Evolutionary conservation across 2,888 invertebrate genomes (phyloP), one percentile per base, ranked within the genome.

Genomic region (Blastobasis lacticolella): DNA sequence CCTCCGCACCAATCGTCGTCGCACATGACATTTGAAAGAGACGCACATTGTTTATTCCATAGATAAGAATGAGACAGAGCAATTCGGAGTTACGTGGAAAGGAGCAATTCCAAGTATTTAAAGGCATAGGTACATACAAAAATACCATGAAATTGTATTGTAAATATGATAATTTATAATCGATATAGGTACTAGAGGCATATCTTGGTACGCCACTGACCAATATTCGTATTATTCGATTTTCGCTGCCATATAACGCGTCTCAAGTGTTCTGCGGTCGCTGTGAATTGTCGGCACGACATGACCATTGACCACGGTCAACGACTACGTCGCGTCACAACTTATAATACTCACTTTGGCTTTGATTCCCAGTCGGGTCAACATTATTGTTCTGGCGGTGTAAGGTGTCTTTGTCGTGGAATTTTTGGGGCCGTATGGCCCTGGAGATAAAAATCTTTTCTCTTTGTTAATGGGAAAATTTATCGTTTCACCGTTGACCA

Each of bases 11-110:
- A 81, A 82, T 84, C 74, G 66, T 57, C 54, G 58, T 49, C 62
- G 67, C 75, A 85, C 87, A 86, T 74, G 76, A 66, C 79, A 81
- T 71, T 56, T 71, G 73, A 81, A 53, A 57, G 77, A 70, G 74
- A 82, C 38, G 57, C 37, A 60, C 51, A 70, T 75, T 78, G 42
- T 38, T 38, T 46, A 42, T 38, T 6, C 4, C 0, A 4, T 50
- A 51, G 10, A 59, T 53, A 8, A 49, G 60, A 78, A 57, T 60
- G 67, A 65, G 65, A 73, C 36, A 59, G 57, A 48, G n/a, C 50
- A 43, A 38, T 40, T 36, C 47, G 48, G 47, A 59, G 42, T 55
- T 65, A 73, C 72, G 73, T 73, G 72, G 61, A 63, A 58, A 23
- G 23, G 3, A 23, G 23, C 23, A 23, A 23, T 23, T 23, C 23